These are phyloP conservation scores for Drosophila oshimai DNA, from an alignment of 1,140 invertebrate species.

Conservation along the genomic window DNA sequence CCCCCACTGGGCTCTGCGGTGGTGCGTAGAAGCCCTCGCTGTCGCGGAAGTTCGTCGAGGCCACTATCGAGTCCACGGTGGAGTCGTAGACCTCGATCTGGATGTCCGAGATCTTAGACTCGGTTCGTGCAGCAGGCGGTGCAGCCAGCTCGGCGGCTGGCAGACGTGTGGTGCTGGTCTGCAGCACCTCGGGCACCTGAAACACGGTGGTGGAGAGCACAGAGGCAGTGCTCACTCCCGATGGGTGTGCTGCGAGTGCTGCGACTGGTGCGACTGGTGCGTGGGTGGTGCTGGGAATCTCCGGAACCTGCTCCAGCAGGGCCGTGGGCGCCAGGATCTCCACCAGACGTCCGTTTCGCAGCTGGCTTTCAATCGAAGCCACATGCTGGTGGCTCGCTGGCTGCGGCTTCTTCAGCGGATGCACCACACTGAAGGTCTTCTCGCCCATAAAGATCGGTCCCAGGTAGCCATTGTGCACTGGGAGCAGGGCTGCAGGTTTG, in stretches of 20 bases:
- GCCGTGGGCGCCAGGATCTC: conserved; percentile 73
- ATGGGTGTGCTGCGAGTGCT: too few relatives aligned
- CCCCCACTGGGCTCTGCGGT: conserved; percentile 12
- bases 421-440: conserved; percentile 62
- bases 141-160: background rate
- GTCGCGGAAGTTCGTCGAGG: conserved; percentile 74
- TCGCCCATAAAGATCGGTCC: conserved; percentile 79
- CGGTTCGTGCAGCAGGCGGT: conserved; percentile 53
- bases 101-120: conserved; percentile 79
- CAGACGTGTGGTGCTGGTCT: conserved; percentile 46
- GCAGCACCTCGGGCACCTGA: conserved; percentile 56
- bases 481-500: conserved; percentile 13
- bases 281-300: conserved; percentile 11
- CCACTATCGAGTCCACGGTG: conserved; percentile 74
- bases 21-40: conserved; percentile 53
- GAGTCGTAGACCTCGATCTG: conserved; percentile 81
- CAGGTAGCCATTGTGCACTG: conserved; percentile 68
- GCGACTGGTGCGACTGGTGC: too few relatives aligned
- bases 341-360: conserved; percentile 62
- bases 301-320: conserved; percentile 30
- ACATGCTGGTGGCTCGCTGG: conserved; percentile 22
- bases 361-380: conserved; percentile 53
- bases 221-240: background rate
- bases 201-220: conserved; percentile 73
- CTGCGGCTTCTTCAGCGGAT: conserved; percentile 53